phyloP scores from a whole-genome alignment of 2,888 invertebrate genomes.

The Perdita meconis region DNA sequence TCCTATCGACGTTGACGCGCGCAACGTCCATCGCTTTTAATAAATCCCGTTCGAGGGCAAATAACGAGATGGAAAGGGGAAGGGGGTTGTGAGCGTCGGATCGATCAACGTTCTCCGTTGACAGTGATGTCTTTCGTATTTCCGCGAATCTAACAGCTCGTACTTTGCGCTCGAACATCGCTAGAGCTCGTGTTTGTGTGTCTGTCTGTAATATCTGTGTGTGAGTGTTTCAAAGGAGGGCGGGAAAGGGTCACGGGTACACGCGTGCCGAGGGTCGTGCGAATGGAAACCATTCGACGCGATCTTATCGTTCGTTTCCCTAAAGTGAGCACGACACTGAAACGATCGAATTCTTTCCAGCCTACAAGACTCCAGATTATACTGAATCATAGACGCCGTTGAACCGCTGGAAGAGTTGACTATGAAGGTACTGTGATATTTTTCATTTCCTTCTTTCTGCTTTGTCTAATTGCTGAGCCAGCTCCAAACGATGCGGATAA shows the following conservation, averaged over 20 bases:
- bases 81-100: slow-evolving; percentile 7
- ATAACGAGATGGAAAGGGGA: slow-evolving; percentile 40
- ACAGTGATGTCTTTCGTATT: background rate
- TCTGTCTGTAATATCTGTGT: slow-evolving; percentile 4
- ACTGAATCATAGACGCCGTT: background rate
- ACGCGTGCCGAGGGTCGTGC: background rate
- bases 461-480: background rate
- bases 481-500: no score
- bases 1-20: slow-evolving; percentile 66
- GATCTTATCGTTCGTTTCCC: background rate
- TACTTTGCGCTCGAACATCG: slow-evolving; percentile 35
- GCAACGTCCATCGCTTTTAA: slow-evolving; percentile 40
- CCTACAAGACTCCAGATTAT: no score
- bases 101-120: background rate
- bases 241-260: slow-evolving; percentile 18
- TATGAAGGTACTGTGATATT: background rate
- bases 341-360: background rate
- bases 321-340: slow-evolving; percentile 6
- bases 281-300: slow-evolving; percentile 18
- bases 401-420: slow-evolving; percentile 1
- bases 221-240: slow-evolving; percentile 16
- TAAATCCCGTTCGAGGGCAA: slow-evolving; percentile 46
- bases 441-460: background rate
- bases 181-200: slow-evolving; percentile 7
- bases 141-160: slow-evolving; percentile 15